Evolutionary conservation across 2,888 invertebrate species (phyloP).

Genomic region (Syritta pipiens): DNA sequence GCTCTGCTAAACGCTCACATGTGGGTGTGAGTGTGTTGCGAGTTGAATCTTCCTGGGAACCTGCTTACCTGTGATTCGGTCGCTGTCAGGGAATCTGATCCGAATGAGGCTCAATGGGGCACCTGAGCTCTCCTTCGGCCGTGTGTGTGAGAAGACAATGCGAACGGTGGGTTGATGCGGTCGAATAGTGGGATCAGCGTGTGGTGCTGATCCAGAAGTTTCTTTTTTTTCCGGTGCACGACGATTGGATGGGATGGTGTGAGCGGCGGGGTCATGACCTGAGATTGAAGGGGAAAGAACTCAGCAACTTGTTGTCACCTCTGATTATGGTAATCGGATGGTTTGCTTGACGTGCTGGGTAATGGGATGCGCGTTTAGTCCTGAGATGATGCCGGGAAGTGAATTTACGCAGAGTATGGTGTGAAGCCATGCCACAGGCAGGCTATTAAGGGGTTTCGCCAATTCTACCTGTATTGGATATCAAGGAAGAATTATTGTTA

Average conservation of each 20-base stretch:
- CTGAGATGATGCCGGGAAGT: background rate
- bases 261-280: background rate
- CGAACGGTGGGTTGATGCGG: slow-evolving; percentile 20
- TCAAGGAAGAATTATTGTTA: no score
- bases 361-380: slow-evolving; percentile 3
- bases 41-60: slow-evolving; percentile 48
- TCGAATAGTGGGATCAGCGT: slow-evolving; percentile 19
- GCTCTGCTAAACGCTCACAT: slow-evolving; percentile 29
- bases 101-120: slow-evolving; percentile 17
- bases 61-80: slow-evolving; percentile 9
- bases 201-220: slow-evolving; percentile 22
- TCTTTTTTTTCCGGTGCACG: slow-evolving; percentile 5
- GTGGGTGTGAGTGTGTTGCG: slow-evolving; percentile 1
- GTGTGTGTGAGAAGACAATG: slow-evolving; percentile 42
- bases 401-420: background rate
- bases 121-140: slow-evolving; percentile 9
- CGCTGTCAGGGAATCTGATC: slow-evolving; percentile 39
- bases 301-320: slow-evolving; percentile 37
- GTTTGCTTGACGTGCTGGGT: slow-evolving; percentile 12
- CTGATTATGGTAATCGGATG: slow-evolving; percentile 32
- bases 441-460: no score
- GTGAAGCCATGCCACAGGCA: no score
- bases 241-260: background rate
- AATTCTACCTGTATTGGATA: no score
- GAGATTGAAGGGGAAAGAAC: background rate